phyloP scores from a whole-genome alignment of 2,888 invertebrate species.

The Oithona nana region DNA sequence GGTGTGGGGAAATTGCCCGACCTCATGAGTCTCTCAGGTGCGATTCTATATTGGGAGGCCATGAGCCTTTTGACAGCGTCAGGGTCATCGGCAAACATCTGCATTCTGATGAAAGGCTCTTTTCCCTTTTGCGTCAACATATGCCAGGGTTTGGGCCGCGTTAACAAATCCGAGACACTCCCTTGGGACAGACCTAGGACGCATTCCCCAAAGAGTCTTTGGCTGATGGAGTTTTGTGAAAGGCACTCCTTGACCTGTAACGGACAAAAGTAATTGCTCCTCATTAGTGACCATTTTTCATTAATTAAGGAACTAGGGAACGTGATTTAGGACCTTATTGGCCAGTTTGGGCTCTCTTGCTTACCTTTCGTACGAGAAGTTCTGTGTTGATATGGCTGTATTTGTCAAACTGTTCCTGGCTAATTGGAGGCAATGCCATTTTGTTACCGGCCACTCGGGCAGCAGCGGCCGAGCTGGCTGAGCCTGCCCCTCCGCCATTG shows the following conservation, averaged over 20 bases:
- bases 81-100: constrained; percentile 89
- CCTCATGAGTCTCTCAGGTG: constrained; percentile 89
- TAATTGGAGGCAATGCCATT: constrained; percentile 90
- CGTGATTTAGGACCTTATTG: not conserved
- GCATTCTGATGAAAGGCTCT: constrained; percentile 93
- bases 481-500: too few relatives aligned
- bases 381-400: constrained; percentile 95
- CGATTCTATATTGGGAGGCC: constrained; percentile 92
- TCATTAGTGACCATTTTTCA: constrained; percentile 3
- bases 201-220: constrained; percentile 90
- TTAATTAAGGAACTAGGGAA: not conserved
- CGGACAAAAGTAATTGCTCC: constrained; percentile 17
- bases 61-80: constrained; percentile 85
- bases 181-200: constrained; percentile 93
- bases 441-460: constrained; percentile 31
- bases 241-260: constrained; percentile 67
- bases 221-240: constrained; percentile 89
- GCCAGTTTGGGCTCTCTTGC: too few relatives aligned
- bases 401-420: constrained; percentile 95
- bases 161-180: constrained; percentile 87
- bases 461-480: constrained; percentile 3
- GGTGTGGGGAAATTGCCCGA: not conserved
- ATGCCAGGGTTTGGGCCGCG: constrained; percentile 96
- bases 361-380: constrained; percentile 76
- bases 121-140: constrained; percentile 84